Percentiles rank a stretch among this genome's conserved stretches.
Conservation (phyloP, 1,140 invertebrate genomes). For the Heliothis subflexa region DNA sequence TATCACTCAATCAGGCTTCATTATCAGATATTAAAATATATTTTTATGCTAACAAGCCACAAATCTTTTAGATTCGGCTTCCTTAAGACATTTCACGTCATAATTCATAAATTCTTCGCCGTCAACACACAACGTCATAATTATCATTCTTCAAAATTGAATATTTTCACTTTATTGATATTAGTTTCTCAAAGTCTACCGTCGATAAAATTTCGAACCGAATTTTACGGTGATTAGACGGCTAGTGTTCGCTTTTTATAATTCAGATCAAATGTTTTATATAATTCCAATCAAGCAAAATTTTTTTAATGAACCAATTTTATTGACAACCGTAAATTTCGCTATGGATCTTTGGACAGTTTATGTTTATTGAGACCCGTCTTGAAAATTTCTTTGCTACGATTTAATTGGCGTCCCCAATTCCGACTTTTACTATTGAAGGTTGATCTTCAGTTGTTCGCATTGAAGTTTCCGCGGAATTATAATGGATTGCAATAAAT, state of each 20-base stretch:
- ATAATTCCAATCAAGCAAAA: slow-evolving; percentile 67
- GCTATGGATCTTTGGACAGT: slow-evolving; percentile 70
- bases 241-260: slow-evolving; percentile 49
- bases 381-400: slow-evolving; percentile 55
- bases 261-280: slow-evolving; percentile 63
- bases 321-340: slow-evolving; percentile 78
- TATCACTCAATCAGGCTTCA: slow-evolving; percentile 47
- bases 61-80: slow-evolving; percentile 42
- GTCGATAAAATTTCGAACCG: slow-evolving; percentile 40
- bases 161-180: slow-evolving; percentile 52
- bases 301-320: slow-evolving; percentile 73
- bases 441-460: slow-evolving; percentile 56
- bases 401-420: slow-evolving; percentile 63
- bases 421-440: slow-evolving; percentile 55
- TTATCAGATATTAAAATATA: slow-evolving; percentile 48
- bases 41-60: slow-evolving; percentile 46
- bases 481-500: slow-evolving; percentile 55
- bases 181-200: slow-evolving; percentile 37
- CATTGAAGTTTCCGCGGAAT: slow-evolving; percentile 48
- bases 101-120: slow-evolving; percentile 39
- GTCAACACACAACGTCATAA: slow-evolving; percentile 41
- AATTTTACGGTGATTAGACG: slow-evolving; percentile 55
- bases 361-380: slow-evolving; percentile 69
- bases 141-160: slow-evolving; percentile 45
- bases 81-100: slow-evolving; percentile 29